Conservation (phyloP, 1,140 invertebrate species). For the Cecropterus lyciades region DNA sequence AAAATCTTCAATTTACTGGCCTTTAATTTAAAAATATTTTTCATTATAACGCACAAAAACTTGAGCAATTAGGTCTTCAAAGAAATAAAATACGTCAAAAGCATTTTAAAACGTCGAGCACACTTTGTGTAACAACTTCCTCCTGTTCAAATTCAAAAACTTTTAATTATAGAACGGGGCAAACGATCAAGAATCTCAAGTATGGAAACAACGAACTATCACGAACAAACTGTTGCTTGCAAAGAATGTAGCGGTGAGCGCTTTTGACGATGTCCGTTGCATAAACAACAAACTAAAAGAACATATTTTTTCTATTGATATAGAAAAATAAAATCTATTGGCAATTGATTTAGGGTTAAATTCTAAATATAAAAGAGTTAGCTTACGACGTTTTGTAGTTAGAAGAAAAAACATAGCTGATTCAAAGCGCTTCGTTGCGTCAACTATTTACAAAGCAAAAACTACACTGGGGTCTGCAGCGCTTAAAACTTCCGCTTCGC, state of each 20-base stretch:
- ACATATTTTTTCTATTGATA: not conserved
- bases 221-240: conserved; percentile 23
- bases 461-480: conserved; percentile 26
- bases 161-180: conserved; percentile 21
- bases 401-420: conserved; percentile 10
- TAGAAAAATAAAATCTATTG: not conserved
- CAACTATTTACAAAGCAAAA: conserved; percentile 28
- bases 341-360: not conserved
- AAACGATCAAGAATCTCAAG: conserved; percentile 10
- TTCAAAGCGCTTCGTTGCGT: conserved; percentile 24
- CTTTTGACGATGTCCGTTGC: conserved; percentile 20
- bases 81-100: too few species aligned
- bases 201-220: conserved; percentile 18
- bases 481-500: conserved; percentile 20
- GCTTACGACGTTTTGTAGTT: conserved; percentile 6
- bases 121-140: conserved; percentile 4
- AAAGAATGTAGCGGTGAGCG: conserved; percentile 24
- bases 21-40: too few species aligned
- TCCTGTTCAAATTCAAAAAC: conserved; percentile 17
- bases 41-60: too few species aligned
- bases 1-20: too few species aligned
- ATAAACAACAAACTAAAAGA: conserved; percentile 1
- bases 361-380: not conserved
- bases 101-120: not conserved
- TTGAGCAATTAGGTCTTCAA: too few species aligned